Evolutionary conservation across 2,113 vertebrate genomes (phyloP), one percentile per base, ranked within the genome.

Genomic region (Martes martes): DNA sequence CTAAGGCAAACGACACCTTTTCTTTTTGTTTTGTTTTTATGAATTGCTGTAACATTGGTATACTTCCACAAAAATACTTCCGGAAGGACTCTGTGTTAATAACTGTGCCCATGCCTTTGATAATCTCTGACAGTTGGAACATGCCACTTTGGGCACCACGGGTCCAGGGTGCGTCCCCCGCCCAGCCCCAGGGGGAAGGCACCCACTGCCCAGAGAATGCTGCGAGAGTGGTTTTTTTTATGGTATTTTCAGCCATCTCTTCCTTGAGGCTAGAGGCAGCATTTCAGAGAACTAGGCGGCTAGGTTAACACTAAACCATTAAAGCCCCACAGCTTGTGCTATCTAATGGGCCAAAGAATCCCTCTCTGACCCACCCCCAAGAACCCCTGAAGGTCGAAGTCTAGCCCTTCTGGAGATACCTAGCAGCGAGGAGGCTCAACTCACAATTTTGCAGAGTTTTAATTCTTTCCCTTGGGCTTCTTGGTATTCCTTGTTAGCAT

Each of bases 401-500:
- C 47, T 1, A 28, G 74, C 19, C 63, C 8, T 26, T 47, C 24
- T 0, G 0, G 0, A 19, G 36, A 8, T 0, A 3, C 26, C 9
- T 6, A 0, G 4, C 0, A 2, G 80, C 0, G 23, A 47, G 23
- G 65, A 33, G 26, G 28, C 4, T 63, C 24, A 23, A 98, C 98
- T 98, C 97, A 99, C 99, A 0, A 98, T 98, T 96, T 74, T 98
- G 91, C 98, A 98, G 0, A 96, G 84, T 7, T 86, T 97, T 13
- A 98, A 23, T 24, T 99, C 99, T 81, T 74, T 98, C 24, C 98
- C 98, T 92, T 93, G 91, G 0, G 98, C 63, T 24, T 99, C 98
- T 4, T 33, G n/a, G 7, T 42, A 78, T 31, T 96, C 96, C 63
- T 73, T 97, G 11, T 92, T 92, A 8, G 76, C 42, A 0, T 80